phyloP scores from a whole-genome alignment of 2,113 vertebrate species.

The Coptodon rendalli region DNA sequence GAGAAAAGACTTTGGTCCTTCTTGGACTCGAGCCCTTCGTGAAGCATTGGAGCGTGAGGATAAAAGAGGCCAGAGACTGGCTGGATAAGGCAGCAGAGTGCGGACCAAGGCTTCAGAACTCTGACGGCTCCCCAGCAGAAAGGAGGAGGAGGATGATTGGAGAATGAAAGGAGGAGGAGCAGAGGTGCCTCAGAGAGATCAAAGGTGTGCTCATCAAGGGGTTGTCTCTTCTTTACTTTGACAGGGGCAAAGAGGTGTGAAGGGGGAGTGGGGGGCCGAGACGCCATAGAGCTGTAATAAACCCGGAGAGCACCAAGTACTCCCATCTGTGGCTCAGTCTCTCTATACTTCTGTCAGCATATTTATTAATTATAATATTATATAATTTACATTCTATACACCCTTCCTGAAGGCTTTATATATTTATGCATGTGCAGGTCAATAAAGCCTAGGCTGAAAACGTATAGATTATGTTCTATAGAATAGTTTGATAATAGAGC shows the following conservation, averaged over 20 bases:
- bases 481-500: background rate
- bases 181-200: conserved; percentile 32
- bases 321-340: background rate
- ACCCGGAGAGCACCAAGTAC: background rate
- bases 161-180: conserved; percentile 13
- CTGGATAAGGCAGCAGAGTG: background rate
- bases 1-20: background rate
- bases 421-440: background rate
- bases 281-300: background rate
- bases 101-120: conserved; percentile 4
- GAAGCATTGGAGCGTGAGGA: background rate
- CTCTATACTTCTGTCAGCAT: background rate
- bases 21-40: background rate
- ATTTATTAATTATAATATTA: background rate
- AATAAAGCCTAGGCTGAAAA: background rate
- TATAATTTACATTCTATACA: background rate
- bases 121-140: conserved; percentile 22
- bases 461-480: background rate
- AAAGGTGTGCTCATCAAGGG: conserved; percentile 47
- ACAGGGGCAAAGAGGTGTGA: background rate
- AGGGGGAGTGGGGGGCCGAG: background rate
- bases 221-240: conserved; percentile 33
- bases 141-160: conserved; percentile 6
- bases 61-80: conserved; percentile 12
- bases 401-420: background rate